Conservation (phyloP, 2,113 vertebrate genomes). For the Aviceda subcristata region DNA sequence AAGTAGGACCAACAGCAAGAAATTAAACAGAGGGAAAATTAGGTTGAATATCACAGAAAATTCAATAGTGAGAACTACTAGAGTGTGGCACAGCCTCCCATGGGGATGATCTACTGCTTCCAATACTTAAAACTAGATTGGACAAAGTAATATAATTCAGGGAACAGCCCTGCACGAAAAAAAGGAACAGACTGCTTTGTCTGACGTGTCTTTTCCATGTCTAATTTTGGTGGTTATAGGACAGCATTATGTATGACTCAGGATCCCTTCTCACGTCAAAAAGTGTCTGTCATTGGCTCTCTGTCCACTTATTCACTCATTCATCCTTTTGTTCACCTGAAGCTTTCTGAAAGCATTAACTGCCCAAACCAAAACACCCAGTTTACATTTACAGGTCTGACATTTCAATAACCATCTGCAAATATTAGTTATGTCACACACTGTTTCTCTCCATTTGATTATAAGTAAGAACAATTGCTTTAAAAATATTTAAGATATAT, state of each 20-base stretch:
- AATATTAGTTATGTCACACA: conserved; percentile 24
- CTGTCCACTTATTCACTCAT: background rate
- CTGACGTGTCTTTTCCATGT: background rate
- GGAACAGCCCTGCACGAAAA: background rate
- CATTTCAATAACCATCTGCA: conserved; percentile 9
- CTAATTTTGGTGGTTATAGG: background rate
- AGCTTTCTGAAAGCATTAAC: background rate
- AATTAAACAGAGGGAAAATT: background rate
- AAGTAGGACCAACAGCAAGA: background rate
- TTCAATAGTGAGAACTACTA: background rate
- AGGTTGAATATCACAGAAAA: background rate
- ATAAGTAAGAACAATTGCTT: conserved; percentile 10
- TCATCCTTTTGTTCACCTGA: background rate
- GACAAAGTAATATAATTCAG: background rate
- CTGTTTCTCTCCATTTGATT: background rate
- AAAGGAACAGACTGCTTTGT: background rate
- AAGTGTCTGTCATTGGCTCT: background rate
- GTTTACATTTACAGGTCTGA: background rate
- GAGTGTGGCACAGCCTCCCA: background rate
- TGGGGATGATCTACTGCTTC: background rate
- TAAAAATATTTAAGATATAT: conserved; percentile 3
- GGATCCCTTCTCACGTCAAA: background rate
- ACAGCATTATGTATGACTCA: background rate
- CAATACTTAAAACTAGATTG: conserved; percentile 1
- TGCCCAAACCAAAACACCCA: background rate